Evolutionary conservation across 2,888 invertebrate species (phyloP).

Genomic region (Plemyria rubiginata): DNA sequence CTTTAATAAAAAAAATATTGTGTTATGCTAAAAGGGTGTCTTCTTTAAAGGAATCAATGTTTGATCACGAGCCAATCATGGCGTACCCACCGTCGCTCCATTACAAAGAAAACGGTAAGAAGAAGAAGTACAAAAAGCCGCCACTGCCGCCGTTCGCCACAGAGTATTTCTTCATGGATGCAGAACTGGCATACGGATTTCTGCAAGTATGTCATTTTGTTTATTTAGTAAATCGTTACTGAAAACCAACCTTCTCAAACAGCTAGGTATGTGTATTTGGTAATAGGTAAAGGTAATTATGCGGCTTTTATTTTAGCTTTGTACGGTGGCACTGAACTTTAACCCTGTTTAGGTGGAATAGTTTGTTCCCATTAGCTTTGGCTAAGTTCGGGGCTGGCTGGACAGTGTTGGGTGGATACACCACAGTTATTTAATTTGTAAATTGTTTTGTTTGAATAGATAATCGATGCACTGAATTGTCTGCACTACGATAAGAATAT

Average conservation of each 20-base stretch:
- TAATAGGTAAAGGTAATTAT: too few species aligned
- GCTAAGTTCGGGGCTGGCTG: too few species aligned
- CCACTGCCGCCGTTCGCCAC: constrained; percentile 86
- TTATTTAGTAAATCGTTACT: too few species aligned
- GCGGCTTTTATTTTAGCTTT: too few species aligned
- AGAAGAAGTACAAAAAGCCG: constrained; percentile 23
- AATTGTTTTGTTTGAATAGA: constrained; percentile 80
- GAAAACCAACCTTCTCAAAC: too few species aligned
- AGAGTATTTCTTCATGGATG: constrained; percentile 95
- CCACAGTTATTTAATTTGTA: too few species aligned
- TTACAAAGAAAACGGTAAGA: constrained; percentile 11
- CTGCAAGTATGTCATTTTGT: constrained; percentile 89
- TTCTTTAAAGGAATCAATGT: constrained; percentile 22
- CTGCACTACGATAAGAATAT: constrained; percentile 95
- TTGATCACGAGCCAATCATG: constrained; percentile 16
- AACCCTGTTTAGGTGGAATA: too few species aligned
- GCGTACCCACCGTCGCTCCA: constrained; percentile 11
- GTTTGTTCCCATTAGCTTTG: too few species aligned
- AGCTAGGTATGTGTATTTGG: too few species aligned
- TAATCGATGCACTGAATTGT: constrained; percentile 96
- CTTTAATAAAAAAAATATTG: too few species aligned
- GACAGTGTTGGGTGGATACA: too few species aligned
- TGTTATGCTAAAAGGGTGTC: neutral
- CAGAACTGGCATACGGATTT: constrained; percentile 97
- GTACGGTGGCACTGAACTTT: too few species aligned